Conservation (phyloP, 1,140 invertebrate species). For the Scaptomyza pallida region DNA sequence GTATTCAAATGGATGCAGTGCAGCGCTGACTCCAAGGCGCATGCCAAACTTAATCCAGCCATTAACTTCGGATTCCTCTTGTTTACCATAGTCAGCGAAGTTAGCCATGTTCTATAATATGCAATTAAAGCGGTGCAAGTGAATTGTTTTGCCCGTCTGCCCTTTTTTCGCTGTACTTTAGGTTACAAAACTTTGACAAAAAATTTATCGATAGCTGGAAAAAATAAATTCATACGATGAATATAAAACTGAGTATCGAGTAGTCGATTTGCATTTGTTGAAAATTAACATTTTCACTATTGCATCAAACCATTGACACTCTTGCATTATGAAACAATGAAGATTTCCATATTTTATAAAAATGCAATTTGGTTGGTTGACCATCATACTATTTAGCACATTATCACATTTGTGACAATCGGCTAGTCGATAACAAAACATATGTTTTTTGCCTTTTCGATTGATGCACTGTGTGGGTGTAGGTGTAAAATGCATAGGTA, state of each 20-base stretch:
- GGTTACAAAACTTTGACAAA: slow-evolving; percentile 65
- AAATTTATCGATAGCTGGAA: slow-evolving; percentile 15
- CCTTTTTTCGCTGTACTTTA: slow-evolving; percentile 36
- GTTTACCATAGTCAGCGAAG: slow-evolving; percentile 18
- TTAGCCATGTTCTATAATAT: slow-evolving; percentile 51
- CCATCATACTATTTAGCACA: too few relatives aligned
- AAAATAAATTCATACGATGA: neutral
- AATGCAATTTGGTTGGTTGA: too few relatives aligned
- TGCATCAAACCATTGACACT: too few relatives aligned
- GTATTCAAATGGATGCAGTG: slow-evolving; percentile 90
- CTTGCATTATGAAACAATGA: too few relatives aligned
- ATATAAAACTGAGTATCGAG: slow-evolving; percentile 5
- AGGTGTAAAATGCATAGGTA: slow-evolving; percentile 85
- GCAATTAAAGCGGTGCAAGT: slow-evolving; percentile 18
- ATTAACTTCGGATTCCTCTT: slow-evolving; percentile 70
- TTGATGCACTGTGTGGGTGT: slow-evolving; percentile 24
- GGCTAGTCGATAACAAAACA: slow-evolving; percentile 25
- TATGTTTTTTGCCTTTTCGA: slow-evolving; percentile 19
- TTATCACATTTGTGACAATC: too few relatives aligned
- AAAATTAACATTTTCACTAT: too few relatives aligned
- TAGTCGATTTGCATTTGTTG: neutral
- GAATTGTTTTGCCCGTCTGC: slow-evolving; percentile 43
- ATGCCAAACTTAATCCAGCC: slow-evolving; percentile 78
- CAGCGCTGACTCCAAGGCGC: slow-evolving; percentile 73
- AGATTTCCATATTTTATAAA: too few relatives aligned